Conservation (phyloP, 2,888 invertebrate genomes). For the Imbricaverruca yamaguchii region DNA sequence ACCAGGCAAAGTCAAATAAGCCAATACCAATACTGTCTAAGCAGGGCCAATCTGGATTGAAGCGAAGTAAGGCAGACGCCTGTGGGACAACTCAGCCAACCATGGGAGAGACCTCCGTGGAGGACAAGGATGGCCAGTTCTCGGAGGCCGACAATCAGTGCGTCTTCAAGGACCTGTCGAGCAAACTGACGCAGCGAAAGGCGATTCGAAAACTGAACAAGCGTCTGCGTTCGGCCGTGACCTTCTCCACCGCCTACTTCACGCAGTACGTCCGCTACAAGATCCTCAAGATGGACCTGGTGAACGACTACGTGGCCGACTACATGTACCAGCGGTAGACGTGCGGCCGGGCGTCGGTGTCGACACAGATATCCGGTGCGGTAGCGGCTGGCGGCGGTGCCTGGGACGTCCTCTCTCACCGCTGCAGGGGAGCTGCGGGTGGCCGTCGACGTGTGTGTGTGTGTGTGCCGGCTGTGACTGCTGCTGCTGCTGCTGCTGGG, state of each 20-base stretch:
- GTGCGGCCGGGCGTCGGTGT: too few relatives aligned
- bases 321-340: conserved; percentile 17
- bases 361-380: too few relatives aligned
- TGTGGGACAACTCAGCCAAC: background rate
- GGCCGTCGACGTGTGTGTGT: too few relatives aligned
- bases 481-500: too few relatives aligned
- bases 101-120: background rate
- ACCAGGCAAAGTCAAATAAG: too few relatives aligned
- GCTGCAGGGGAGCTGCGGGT: too few relatives aligned
- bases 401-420: too few relatives aligned
- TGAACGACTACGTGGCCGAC: conserved; percentile 10
- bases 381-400: too few relatives aligned
- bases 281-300: conserved; percentile 6
- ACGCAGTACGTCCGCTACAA: conserved; percentile 10
- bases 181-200: background rate
- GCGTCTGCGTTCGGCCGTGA: background rate
- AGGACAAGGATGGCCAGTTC: background rate
- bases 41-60: too few relatives aligned
- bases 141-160: background rate
- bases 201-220: background rate
- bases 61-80: too few relatives aligned
- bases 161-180: conserved; percentile 9
- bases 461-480: too few relatives aligned
- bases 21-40: too few relatives aligned
- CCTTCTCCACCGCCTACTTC: background rate